Base-by-base conservation (phyloP, 2,888 invertebrate species). In the Laspeyria flexula region DNA sequence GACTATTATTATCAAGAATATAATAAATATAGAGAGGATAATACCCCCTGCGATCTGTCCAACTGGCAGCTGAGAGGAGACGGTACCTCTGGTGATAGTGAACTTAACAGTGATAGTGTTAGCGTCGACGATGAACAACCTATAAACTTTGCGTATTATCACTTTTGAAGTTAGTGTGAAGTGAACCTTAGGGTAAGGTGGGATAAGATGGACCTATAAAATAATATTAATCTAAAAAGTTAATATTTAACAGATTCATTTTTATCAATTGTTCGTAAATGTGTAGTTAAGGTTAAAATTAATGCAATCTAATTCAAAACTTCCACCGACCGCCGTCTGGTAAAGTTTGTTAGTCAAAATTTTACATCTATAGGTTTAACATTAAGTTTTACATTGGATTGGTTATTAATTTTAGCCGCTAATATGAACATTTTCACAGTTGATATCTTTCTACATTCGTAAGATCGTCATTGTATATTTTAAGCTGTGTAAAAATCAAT, bases 111-210 rank as follows among this genome's bases (percentile, higher is more conserved):
- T 71, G 69, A 71, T 48, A 61, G 60, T 25, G 75, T 72, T 25
- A 71, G 63, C 61, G 61, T 55, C 3, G 75, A 76, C 38, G 73
- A 73, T 21, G 80, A 81, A 55, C 88, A 90, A 48, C 91, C 92
- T 7, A 90, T 91, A 27, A 91, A 91, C 63, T 91, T 90, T 51
- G 91, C 91, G 47, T 91, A 92, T 71, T 92, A 92, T 73, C 91
- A 91, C 72, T 92, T 92, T 68, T 91, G 73, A 80, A 57, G 42
- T 42, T 57, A 66, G 30, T 30, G 31, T 31, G 6, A 49, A 58
- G 47, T 55, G 42, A 60, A 43, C 33, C 30, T 43, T 41, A 45
- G 46, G 30, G 58, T 46, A 40, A 13, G 13, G 25, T 40, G 29
- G 41, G 6, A 7, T 23, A 23, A 38, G 7, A 16, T 21, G 37